These are phyloP conservation scores for Rhyacophila brunnea DNA, from an alignment of 1,140 invertebrate genomes.

Conservation along the genomic window DNA sequence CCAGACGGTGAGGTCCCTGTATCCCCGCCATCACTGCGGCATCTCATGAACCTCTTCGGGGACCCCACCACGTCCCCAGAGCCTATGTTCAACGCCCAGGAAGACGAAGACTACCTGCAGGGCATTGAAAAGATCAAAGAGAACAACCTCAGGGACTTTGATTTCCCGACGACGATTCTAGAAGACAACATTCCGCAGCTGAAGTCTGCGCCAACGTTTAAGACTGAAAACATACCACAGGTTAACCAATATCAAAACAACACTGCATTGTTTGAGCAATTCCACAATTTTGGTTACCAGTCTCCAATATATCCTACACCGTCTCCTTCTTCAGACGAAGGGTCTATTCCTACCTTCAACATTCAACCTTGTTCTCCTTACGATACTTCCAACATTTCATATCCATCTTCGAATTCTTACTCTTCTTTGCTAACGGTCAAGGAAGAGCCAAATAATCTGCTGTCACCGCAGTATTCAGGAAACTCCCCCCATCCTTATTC, in stretches of 20 bases:
- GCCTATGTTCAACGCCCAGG: constrained; percentile 44
- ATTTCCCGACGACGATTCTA: constrained; percentile 46
- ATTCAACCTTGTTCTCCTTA: constrained; percentile 49
- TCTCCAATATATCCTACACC: constrained; percentile 45
- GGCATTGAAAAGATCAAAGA: constrained; percentile 10
- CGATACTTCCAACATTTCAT: constrained; percentile 33
- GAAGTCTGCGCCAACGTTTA: constrained; percentile 49
- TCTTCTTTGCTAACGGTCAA: constrained; percentile 45
- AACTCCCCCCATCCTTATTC: constrained; percentile 60
- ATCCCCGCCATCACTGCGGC: constrained; percentile 58
- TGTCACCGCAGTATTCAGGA: constrained; percentile 56
- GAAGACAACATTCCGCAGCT: constrained; percentile 37
- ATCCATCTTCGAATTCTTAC: constrained; percentile 44
- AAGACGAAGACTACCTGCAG: constrained; percentile 28
- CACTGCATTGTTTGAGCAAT: constrained; percentile 47
- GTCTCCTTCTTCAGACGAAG: constrained; percentile 53
- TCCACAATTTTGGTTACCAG: constrained; percentile 34
- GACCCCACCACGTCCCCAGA: constrained; percentile 53
- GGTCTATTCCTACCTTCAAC: constrained; percentile 50
- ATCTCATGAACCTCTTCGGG: constrained; percentile 53
- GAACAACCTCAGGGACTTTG: constrained; percentile 32
- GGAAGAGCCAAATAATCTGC: constrained; percentile 48
- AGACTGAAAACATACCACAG: constrained; percentile 37
- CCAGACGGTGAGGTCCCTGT: constrained; percentile 58
- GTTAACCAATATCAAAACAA: constrained; percentile 40